Conservation (phyloP, 1,140 invertebrate genomes). For the Mercenaria mercenaria region DNA sequence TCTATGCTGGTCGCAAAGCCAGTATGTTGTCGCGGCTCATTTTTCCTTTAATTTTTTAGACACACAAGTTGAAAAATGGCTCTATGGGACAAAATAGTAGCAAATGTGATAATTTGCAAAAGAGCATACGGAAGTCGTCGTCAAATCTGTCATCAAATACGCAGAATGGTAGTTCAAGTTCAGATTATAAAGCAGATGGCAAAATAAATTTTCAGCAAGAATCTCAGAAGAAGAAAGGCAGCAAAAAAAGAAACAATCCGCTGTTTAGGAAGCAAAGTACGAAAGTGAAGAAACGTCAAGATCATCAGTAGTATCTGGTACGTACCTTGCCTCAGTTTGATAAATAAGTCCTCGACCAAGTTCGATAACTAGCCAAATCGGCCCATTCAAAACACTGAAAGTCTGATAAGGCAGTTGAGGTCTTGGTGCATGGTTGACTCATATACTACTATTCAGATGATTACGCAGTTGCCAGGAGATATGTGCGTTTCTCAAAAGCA, state of each 20-base stretch:
- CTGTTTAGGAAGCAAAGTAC: constrained; percentile 47
- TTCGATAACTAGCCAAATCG: too few species aligned
- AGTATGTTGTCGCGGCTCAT: too few species aligned
- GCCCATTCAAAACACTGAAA: too few species aligned
- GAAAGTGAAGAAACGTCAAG: constrained; percentile 48
- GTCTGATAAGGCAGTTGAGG: too few species aligned
- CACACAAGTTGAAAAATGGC: not conserved
- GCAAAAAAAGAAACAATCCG: constrained; percentile 48
- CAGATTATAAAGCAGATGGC: constrained; percentile 6
- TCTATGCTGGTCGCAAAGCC: too few species aligned
- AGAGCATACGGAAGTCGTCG: not conserved
- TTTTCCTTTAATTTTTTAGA: too few species aligned
- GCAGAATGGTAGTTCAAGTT: not conserved
- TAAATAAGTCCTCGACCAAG: too few species aligned
- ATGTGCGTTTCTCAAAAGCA: too few species aligned
- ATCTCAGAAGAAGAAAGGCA: not conserved
- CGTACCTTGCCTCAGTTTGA: not conserved
- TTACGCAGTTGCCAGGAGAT: too few species aligned
- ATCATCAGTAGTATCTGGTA: constrained; percentile 65
- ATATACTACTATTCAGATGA: too few species aligned
- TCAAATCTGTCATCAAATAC: constrained; percentile 2
- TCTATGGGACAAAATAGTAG: constrained; percentile 23
- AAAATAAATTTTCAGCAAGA: not conserved
- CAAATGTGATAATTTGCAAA: not conserved
- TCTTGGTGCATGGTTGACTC: too few species aligned